Percentiles rank a stretch among this genome's conserved stretches.
phyloP scores from a whole-genome alignment of 92 coral and sea anemone species.

The Zoanthus sociatus region DNA sequence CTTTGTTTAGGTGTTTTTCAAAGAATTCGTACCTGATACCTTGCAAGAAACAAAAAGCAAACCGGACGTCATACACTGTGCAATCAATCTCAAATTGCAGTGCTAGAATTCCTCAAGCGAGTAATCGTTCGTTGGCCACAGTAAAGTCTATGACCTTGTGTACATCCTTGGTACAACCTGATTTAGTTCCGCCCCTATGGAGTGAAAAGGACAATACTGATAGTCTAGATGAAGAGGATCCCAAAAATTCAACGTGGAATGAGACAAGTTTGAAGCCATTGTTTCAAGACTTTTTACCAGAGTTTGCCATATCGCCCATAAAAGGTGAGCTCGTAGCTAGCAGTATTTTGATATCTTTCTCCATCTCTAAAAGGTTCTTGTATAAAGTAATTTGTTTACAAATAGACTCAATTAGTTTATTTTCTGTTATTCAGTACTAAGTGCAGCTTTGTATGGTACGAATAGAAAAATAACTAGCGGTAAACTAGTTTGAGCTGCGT shows the following conservation, averaged over 20 bases:
- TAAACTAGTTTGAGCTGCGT: too few relatives aligned
- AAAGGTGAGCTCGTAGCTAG: too few relatives aligned
- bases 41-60: slow-evolving; percentile 7
- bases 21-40: not conserved
- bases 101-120: not conserved
- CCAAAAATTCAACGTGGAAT: slow-evolving; percentile 37
- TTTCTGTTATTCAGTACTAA: too few relatives aligned
- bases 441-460: too few relatives aligned
- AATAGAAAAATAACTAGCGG: too few relatives aligned
- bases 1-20: not conserved
- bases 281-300: not conserved
- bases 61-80: slow-evolving; percentile 26
- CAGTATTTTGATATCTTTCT: too few relatives aligned
- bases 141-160: slow-evolving; percentile 29
- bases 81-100: slow-evolving; percentile 27
- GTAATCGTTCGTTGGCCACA: slow-evolving; percentile 19
- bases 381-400: too few relatives aligned
- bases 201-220: not conserved
- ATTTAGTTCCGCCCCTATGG: not conserved
- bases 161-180: not conserved
- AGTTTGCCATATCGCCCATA: too few relatives aligned
- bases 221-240: not conserved
- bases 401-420: too few relatives aligned
- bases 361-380: too few relatives aligned
- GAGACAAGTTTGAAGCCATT: slow-evolving; percentile 6